These are phyloP conservation scores for Oryctolagus cuniculus DNA, from an alignment of 2,113 vertebrate species.

Conservation along the genomic window DNA sequence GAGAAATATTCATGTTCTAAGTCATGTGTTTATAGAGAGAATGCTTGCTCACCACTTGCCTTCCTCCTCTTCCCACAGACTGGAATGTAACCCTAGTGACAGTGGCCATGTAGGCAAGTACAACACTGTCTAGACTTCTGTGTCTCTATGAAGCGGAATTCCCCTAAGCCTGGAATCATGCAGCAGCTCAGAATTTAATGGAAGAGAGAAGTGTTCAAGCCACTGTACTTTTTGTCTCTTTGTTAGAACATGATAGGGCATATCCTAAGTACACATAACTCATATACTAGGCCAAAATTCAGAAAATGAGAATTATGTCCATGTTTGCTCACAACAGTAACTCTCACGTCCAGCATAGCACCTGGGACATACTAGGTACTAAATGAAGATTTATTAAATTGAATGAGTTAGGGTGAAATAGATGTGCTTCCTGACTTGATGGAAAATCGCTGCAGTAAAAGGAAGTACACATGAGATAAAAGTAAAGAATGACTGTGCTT, in stretches of 20 bases:
- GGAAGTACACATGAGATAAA: background rate
- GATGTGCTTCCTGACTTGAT: background rate
- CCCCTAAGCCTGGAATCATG: background rate
- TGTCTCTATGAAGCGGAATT: background rate
- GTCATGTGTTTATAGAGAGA: background rate
- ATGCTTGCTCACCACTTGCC: background rate
- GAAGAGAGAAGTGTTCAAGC: background rate
- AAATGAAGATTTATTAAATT: background rate
- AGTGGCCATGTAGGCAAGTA: background rate
- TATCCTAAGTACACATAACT: background rate
- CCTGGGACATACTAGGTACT: background rate
- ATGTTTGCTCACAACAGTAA: background rate
- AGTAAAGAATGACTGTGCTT: background rate
- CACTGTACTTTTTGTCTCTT: background rate
- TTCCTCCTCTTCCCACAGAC: background rate
- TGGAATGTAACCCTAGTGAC: background rate
- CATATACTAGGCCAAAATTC: background rate
- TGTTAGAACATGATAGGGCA: background rate
- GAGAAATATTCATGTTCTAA: background rate
- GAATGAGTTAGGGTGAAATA: background rate
- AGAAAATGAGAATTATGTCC: background rate
- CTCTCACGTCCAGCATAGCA: background rate
- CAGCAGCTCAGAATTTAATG: background rate
- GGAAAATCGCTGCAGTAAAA: conserved; percentile 3
- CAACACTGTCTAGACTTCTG: background rate